These are phyloP conservation scores for Dinocampus coccinellae DNA, from an alignment of 2,888 invertebrate genomes.

Conservation along the genomic window DNA sequence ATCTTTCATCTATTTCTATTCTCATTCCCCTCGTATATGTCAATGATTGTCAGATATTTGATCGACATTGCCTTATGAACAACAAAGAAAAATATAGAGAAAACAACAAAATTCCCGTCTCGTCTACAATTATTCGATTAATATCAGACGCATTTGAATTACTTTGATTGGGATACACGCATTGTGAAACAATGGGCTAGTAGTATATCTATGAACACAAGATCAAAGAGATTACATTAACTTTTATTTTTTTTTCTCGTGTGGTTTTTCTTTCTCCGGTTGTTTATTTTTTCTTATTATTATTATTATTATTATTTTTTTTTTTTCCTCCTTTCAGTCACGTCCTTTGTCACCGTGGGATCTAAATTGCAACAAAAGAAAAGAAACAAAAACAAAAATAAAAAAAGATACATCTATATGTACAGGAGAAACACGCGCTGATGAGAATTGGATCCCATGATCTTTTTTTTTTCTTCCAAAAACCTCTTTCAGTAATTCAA, in stretches of 20 bases:
- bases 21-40: too few species aligned
- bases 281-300: background rate
- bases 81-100: background rate
- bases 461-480: too few species aligned
- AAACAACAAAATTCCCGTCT: background rate
- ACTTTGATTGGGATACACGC: too few species aligned
- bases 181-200: too few species aligned
- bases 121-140: background rate
- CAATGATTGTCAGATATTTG: background rate
- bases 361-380: background rate
- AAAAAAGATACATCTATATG: background rate
- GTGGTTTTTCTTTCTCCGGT: background rate
- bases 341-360: background rate
- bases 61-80: too few species aligned
- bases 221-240: slow-evolving; percentile 35
- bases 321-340: background rate
- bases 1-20: background rate
- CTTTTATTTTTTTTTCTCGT: slow-evolving; percentile 34
- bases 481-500: background rate
- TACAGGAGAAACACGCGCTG: background rate
- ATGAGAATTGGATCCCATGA: slow-evolving; percentile 1
- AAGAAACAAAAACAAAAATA: background rate
- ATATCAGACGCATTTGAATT: background rate
- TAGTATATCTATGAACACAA: too few species aligned
- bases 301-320: background rate